phyloP scores from a whole-genome alignment of 2,888 invertebrate genomes.

The Ophonus ardosiacus region DNA sequence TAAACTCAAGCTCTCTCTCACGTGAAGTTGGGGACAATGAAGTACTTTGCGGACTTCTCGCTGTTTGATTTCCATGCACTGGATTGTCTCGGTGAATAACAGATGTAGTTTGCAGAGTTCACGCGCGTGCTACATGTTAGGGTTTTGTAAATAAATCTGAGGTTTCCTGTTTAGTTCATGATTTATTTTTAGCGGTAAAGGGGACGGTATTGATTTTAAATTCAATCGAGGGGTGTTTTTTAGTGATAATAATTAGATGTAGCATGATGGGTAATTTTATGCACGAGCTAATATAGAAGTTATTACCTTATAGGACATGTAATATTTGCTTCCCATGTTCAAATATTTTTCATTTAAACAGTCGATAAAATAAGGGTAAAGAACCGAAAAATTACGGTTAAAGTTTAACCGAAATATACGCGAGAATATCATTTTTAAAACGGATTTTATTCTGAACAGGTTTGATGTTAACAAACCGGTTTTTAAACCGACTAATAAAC shows the following conservation, averaged over 20 bases:
- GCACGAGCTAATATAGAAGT: neutral
- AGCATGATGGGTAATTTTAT: neutral
- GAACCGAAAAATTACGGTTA: no score
- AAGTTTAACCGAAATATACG: no score
- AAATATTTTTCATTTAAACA: neutral
- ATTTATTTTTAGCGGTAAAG: constrained; percentile 32
- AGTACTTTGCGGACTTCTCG: neutral
- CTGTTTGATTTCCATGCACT: constrained; percentile 23
- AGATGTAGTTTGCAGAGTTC: constrained; percentile 22
- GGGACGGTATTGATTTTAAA: constrained; percentile 18
- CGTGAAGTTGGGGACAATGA: constrained; percentile 37
- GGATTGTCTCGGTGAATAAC: constrained; percentile 42
- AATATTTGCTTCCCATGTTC: neutral
- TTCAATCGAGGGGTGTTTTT: constrained; percentile 10
- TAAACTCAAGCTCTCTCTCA: neutral
- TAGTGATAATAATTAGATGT: constrained; percentile 11
- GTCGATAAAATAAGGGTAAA: no score
- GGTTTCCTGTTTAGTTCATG: constrained; percentile 30
- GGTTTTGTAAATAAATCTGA: constrained; percentile 30
- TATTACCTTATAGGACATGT: neutral
- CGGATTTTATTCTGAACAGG: no score
- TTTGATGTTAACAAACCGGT: no score
- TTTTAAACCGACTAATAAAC: no score
- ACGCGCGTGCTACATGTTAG: constrained; percentile 12
- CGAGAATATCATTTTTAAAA: no score